Evolutionary conservation across 2,888 invertebrate species (phyloP), one percentile per base, ranked within the genome.

Genomic region (Catocala nupta): DNA sequence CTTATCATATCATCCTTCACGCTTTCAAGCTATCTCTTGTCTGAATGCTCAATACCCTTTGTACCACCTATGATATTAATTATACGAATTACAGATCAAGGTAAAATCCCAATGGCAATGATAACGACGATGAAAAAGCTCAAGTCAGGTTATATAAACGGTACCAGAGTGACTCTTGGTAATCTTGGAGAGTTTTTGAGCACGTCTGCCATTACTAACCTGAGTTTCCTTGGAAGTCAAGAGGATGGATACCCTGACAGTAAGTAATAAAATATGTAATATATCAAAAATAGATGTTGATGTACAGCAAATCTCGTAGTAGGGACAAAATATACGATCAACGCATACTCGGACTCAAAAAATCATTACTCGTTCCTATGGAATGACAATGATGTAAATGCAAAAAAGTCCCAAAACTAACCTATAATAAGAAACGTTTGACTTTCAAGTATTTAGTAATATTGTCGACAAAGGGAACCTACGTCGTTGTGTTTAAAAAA

Each of bases 131-230:
- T 99, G 96, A 98, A 99, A 86, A 99, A 99, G 91, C 94, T 99
- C 5, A 99, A 99, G 89, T 99, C 99, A 65, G 99, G 99, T 9
- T 99, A 99, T 86, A 98, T 99, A 58, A 99, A 99, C 85, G 99
- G 99, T n/a, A 99, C 99, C 0, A 96, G 99, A 79, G 99, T 99
- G 0, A 98, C 99, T 62, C 93, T 99, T 65, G 99, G 99, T n/a
- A 97, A 97, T 86, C 93, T 99, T 39, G 97, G 97, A 71, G 99
- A 99, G 76, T 99, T 99, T 88, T 93, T 99, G 63, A 99, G 97
- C 81, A 99, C 99, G 0, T 99, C 99, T 2, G 99, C 99, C 70
- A 98, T 99, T 52, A 99, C 99, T 0, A 99, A 99, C 90, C 95
- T 99, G 75, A 99, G 99, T 89, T 99, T 99, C 86, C 94, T 99